Evolutionary conservation across 2,797 vertebrate genomes (phyloP), one percentile per base, ranked within the genome.

Genomic region (Aplochiton taeniatus): DNA sequence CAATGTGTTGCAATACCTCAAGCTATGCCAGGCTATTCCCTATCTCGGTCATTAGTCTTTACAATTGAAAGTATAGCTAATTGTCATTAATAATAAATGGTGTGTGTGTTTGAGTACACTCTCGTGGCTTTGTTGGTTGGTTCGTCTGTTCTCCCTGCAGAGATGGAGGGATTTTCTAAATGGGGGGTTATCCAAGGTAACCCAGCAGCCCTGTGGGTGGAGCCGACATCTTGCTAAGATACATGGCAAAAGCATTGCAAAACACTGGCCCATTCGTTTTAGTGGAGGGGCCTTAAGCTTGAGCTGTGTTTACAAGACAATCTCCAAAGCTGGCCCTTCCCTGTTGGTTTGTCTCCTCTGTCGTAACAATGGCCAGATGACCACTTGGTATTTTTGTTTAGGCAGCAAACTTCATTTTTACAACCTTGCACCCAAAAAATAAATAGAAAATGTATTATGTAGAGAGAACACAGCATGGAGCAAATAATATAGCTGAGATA

Each of bases 101-200:
- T 0, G 48, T 77, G 69, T 80, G 57, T 73, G 16, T 51, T 4
- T 52, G 48, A 16, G 48, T 4, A 14, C 4, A 70, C 43, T 59
- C 73, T 79, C 52, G 55, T 51, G 50, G 72, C 69, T 14, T 67
- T 79, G 71, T 66, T 82, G 83, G 81, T 82, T 86, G 70, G 63
- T 76, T 58, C 78, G 80, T 80, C 83, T 79, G 81, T 86, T 78
- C 53, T 68, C 31, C 52, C 48, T 0, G 65, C 65, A 62, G 68
- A 70, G 76, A 77, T 50, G 68, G 73, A 78, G 71, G 64, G 74
- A 66, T 77, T 71, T 67, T 70, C 64, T 75, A 76, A 75, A 9
- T 5, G 17, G 8, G 55, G 75, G 85, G 87, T 90, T 82, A 79
- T 85, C 72, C 69, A 69, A 85, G 87, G 85, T 79, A 72, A 89